Percentiles rank a stretch among this genome's conserved stretches.
Evolutionary conservation across 2,888 invertebrate genomes (phyloP).

Genomic region (Syritta pipiens): DNA sequence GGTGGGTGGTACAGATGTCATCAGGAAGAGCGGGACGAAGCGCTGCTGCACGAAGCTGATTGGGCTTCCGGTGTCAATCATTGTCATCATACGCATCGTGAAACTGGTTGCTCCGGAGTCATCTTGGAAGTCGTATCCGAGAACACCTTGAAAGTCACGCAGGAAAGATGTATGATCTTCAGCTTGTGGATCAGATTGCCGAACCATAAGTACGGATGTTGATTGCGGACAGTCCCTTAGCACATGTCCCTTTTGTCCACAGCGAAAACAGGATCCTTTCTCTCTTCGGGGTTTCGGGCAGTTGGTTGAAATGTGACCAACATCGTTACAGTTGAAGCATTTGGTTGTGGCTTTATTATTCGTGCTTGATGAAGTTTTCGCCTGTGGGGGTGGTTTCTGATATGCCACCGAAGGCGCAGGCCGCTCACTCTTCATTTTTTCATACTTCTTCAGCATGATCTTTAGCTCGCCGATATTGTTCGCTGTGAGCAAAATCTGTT

Average conservation of each 20-base stretch:
- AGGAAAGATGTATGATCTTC: background rate
- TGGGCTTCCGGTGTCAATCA: constrained; percentile 20
- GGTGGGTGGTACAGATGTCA: background rate
- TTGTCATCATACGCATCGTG: background rate
- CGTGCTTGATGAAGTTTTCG: background rate
- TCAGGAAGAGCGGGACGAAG: constrained; percentile 18
- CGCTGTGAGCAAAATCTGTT: constrained; percentile 19
- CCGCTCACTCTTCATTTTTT: constrained; percentile 17
- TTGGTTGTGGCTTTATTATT: background rate
- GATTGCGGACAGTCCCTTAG: constrained; percentile 13
- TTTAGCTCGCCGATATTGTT: constrained; percentile 24
- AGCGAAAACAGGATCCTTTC: constrained; percentile 20
- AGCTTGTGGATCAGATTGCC: background rate
- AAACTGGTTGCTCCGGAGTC: background rate
- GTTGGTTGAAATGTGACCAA: constrained; percentile 4
- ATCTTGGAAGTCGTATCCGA: background rate
- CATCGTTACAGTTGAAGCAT: constrained; percentile 30
- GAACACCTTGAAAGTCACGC: constrained; percentile 17
- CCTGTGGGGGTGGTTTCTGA: background rate
- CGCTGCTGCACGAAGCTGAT: constrained; percentile 28
- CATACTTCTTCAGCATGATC: constrained; percentile 7
- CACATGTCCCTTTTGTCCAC: constrained; percentile 23
- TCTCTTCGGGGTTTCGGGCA: constrained; percentile 22
- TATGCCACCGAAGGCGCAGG: background rate
- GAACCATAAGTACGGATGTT: background rate